These are phyloP conservation scores for Rhinatrema bivittatum DNA, from an alignment of 2,797 vertebrate species.

Conservation along the genomic window DNA sequence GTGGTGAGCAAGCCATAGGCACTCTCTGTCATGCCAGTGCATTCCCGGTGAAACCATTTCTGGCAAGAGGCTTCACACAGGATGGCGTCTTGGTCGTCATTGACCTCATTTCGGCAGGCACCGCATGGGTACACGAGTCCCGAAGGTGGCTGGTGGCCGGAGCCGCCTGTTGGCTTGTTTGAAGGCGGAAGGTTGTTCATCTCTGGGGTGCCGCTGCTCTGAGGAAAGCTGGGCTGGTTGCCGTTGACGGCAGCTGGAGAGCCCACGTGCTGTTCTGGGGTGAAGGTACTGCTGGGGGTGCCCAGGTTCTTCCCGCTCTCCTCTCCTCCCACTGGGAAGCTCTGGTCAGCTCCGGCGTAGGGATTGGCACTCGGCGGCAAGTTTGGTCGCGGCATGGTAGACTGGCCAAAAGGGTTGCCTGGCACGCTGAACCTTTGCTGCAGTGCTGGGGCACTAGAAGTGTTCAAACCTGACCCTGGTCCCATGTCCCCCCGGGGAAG, in stretches of 20 bases:
- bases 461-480: constrained; percentile 66
- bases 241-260: constrained; percentile 58
- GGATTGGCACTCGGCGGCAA: constrained; percentile 77
- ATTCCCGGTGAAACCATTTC: constrained; percentile 96
- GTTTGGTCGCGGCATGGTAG: constrained; percentile 50
- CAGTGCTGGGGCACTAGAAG: constrained; percentile 54
- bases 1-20: constrained; percentile 92
- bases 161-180: constrained; percentile 40
- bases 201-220: constrained; percentile 68
- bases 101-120: constrained; percentile 86
- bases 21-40: constrained; percentile 90
- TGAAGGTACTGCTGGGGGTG: constrained; percentile 61
- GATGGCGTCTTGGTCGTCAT: constrained; percentile 94
- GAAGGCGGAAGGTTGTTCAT: constrained; percentile 78
- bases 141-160: constrained; percentile 53
- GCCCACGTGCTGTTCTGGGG: constrained; percentile 76
- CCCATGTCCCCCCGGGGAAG: constrained; percentile 75
- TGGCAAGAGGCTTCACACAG: constrained; percentile 94
- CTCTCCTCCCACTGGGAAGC: constrained; percentile 38
- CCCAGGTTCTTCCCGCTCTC: constrained; percentile 46
- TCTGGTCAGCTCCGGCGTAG: constrained; percentile 50
- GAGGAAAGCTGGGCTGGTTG: constrained; percentile 63
- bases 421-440: constrained; percentile 62
- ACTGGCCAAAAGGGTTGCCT: constrained; percentile 48
- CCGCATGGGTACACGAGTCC: constrained; percentile 76